These are phyloP conservation scores for Meandrina meandrites DNA, from an alignment of 92 coral and sea anemone species.

Conservation along the genomic window DNA sequence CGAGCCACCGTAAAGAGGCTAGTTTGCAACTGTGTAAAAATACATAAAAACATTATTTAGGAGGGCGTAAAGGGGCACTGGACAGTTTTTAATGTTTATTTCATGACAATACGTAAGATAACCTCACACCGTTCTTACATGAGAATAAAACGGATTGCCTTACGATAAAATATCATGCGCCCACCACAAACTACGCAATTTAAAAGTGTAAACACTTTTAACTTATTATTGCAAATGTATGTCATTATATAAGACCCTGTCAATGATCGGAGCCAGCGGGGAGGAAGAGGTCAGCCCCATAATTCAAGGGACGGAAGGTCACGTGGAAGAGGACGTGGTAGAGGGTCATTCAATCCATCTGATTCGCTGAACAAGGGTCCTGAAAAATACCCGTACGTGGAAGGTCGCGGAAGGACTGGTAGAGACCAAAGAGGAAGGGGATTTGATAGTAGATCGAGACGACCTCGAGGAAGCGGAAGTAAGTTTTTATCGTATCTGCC, in stretches of 20 bases:
- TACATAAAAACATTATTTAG: no score
- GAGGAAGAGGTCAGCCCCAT: not conserved
- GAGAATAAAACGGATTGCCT: not conserved
- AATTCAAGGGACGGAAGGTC: not conserved
- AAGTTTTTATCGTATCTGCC: not conserved
- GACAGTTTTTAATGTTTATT: no score
- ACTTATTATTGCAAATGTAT: no score
- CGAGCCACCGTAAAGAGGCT: no score
- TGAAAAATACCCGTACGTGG: not conserved
- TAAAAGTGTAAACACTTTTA: no score
- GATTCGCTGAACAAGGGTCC: not conserved
- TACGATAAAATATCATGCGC: not conserved
- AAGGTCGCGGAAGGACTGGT: not conserved
- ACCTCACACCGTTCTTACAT: not conserved
- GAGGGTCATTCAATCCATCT: not conserved
- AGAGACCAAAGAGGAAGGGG: conserved; percentile 9
- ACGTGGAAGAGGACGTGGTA: not conserved
- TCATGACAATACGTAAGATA: no score
- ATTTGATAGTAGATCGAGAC: not conserved
- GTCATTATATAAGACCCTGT: not conserved
- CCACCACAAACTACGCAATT: no score
- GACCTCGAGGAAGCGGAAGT: not conserved
- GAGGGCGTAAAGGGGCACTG: no score
- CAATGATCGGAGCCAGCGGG: not conserved
- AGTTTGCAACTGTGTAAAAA: no score